Evolutionary conservation across 2,888 invertebrate species (phyloP), one percentile per base, ranked within the genome.

Genomic region (Clepsis dumicolana): DNA sequence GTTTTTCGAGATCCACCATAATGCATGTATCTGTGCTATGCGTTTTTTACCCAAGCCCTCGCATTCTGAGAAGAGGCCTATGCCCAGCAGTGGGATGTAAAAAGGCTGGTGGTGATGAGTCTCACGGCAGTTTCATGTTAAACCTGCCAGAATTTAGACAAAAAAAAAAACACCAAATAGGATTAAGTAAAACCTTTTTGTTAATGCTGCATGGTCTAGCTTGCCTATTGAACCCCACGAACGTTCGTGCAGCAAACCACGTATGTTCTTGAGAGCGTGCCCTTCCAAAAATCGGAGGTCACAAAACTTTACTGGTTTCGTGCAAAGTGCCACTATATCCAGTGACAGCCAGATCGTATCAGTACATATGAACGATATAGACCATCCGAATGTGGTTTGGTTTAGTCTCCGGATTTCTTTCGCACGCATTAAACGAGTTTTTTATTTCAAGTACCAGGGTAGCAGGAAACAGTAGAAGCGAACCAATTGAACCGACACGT

Each of bases 341-440:
- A 80, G 77, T 77, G 76, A 77, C 79, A 80, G 78, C 81, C 76
- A 77, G 79, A 79, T 84, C 76, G 82, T 86, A 87, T 86, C 84
- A 78, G 77, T 80, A 80, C 84, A 86, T 89, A 81, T 85, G 87
- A 85, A 81, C 78, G 72, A 77, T 81, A 84, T 77, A 77, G n/a
- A 75, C 72, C 67, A 75, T 75, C 79, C 79, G 77, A 76, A 75
- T 83, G 77, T 75, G 71, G 75, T 79, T 79, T 74, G 71, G 81
- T 75, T 87, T 89, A 88, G 91, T 89, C 82, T 80, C 70, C 76
- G 75, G 80, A 80, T 81, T 84, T 78, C 89, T 81, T 85, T 85
- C 80, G 85, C 83, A 88, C 90, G 89, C 84, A 86, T 81, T 80
- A 78, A 59, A 65, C 65, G 54, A 44, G 44, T 63, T 61, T 61